Evolutionary conservation across 2,888 invertebrate species (phyloP).

Genomic region (Hirtodrosophila cameraria): DNA sequence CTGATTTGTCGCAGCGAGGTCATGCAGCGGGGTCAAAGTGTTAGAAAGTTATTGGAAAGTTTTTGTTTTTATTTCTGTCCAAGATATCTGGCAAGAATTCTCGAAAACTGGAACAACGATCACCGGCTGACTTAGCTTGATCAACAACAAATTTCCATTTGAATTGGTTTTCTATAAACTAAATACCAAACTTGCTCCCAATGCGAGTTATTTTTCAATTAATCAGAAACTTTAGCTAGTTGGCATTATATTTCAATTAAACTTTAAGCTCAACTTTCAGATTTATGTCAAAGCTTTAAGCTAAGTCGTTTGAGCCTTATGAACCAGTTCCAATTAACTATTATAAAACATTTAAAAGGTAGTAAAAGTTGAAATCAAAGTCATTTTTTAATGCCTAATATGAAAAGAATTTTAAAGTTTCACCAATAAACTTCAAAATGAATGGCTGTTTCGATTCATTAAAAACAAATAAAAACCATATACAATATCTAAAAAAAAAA

Average conservation of each 20-base stretch:
- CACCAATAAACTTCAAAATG: too few species aligned
- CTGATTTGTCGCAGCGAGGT: slow-evolving; percentile 38
- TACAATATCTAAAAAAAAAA: too few species aligned
- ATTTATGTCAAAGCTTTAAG: too few species aligned
- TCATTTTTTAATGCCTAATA: too few species aligned
- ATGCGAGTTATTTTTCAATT: slow-evolving; percentile 6
- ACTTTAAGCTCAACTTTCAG: not conserved
- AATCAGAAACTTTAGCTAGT: not conserved
- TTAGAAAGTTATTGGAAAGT: slow-evolving; percentile 62
- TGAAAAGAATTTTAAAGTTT: too few species aligned
- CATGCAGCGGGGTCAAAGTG: slow-evolving; percentile 58
- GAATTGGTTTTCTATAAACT: slow-evolving; percentile 24
- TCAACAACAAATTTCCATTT: slow-evolving; percentile 7
- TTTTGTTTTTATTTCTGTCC: slow-evolving; percentile 1
- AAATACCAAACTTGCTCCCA: slow-evolving; percentile 9
- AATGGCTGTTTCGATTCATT: too few species aligned
- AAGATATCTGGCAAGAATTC: slow-evolving; percentile 1
- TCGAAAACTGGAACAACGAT: slow-evolving; percentile 25
- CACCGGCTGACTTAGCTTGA: slow-evolving; percentile 1
- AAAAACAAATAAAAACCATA: too few species aligned
- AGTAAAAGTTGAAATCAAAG: too few species aligned
- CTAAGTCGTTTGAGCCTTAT: too few species aligned
- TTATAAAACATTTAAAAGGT: too few species aligned
- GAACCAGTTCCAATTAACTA: too few species aligned
- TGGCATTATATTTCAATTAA: not conserved